A percentile compares a stretch with the other conserved stretches of the same genome.
Evolutionary conservation across 2,797 vertebrate genomes (phyloP).

Genomic region (Rhodeus uyekii): DNA sequence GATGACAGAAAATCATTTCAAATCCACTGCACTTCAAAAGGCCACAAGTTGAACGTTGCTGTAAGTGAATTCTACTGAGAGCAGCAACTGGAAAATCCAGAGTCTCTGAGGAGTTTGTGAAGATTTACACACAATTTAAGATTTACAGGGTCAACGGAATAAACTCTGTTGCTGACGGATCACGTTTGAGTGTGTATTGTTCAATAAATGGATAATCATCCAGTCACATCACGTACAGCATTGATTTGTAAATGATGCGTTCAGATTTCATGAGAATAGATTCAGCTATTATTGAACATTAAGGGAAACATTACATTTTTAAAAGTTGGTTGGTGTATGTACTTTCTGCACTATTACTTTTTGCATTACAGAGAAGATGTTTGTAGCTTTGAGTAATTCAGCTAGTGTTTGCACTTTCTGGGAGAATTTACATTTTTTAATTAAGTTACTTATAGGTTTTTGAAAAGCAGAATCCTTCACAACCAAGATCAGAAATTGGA

Average conservation of each 20-base stretch:
- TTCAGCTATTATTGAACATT: neutral
- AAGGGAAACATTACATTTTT: neutral
- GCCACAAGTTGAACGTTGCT: constrained; percentile 59
- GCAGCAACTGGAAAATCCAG: constrained; percentile 30
- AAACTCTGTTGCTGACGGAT: constrained; percentile 1
- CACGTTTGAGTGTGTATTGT: neutral
- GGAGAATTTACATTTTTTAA: no score
- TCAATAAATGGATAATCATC: constrained; percentile 3
- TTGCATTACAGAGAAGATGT: neutral
- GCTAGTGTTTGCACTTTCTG: neutral
- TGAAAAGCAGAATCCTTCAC: neutral
- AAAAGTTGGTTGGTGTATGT: neutral
- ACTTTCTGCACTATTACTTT: neutral
- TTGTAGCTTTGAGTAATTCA: no score
- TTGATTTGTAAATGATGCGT: constrained; percentile 11
- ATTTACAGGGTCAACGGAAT: neutral
- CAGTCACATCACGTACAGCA: neutral
- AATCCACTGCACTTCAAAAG: constrained; percentile 62
- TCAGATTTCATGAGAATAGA: constrained; percentile 14
- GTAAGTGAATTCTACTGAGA: constrained; percentile 47
- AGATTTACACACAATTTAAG: neutral
- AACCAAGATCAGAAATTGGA: neutral
- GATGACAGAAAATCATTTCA: constrained; percentile 68
- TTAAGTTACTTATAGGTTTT: no score
- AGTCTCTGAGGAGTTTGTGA: constrained; percentile 13